A percentile compares a stretch with the other conserved stretches of the same genome.
Evolutionary conservation across 2,797 vertebrate species (phyloP).

Genomic region (Ptychadena robeensis): DNA sequence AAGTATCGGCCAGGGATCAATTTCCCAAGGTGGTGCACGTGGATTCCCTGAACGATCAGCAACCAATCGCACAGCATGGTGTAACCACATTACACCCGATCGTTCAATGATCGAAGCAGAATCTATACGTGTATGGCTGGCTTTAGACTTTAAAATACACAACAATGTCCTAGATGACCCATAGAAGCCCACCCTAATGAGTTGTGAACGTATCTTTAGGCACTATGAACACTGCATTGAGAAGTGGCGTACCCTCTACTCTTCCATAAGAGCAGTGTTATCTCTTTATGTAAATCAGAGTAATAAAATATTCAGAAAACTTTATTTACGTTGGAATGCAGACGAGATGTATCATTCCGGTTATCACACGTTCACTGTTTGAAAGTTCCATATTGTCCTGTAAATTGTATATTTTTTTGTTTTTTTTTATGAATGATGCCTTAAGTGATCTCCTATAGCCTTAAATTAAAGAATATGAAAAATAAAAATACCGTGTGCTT

Average conservation of each 20-base stretch:
- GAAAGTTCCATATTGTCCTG: conserved; percentile 29
- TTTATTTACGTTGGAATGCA: not conserved
- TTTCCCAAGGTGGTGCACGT: no score
- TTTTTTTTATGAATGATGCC: conserved; percentile 37
- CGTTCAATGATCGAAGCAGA: no score
- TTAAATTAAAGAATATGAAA: conserved; percentile 56
- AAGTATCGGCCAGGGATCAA: no score
- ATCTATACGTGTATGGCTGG: no score
- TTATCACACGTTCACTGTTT: conserved; percentile 33
- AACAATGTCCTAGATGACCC: not conserved
- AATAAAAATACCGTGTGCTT: not conserved
- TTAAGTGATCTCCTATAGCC: conserved; percentile 32
- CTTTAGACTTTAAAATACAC: no score
- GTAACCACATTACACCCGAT: no score
- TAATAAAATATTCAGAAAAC: not conserved
- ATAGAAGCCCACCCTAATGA: no score
- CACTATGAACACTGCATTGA: not conserved
- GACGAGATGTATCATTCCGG: conserved; percentile 8
- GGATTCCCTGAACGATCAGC: no score
- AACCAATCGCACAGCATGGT: no score
- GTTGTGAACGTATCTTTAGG: not conserved
- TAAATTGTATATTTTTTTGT: conserved; percentile 52
- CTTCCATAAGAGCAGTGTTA: no score
- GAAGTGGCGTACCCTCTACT: not conserved
- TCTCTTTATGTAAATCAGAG: not conserved